Percentiles rank a stretch among this genome's conserved stretches.
Evolutionary conservation across 2,888 invertebrate genomes (phyloP).

Genomic region (Sicus ferrugineus): DNA sequence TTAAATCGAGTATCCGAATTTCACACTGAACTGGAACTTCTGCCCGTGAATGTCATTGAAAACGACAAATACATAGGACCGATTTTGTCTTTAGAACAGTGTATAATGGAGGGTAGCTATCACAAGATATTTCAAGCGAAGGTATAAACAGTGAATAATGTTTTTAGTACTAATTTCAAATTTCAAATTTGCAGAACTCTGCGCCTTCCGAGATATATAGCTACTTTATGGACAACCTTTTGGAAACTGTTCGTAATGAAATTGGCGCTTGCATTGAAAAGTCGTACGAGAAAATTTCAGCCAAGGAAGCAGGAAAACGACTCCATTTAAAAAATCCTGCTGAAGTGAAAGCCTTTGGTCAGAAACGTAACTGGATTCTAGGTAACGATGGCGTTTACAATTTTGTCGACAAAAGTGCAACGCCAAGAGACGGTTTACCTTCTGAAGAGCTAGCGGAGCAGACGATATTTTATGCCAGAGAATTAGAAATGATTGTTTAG

Average conservation of each 20-base stretch:
- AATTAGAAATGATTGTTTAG: constrained; percentile 99
- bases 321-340: constrained; percentile 82
- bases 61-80: constrained; percentile 93
- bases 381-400: constrained; percentile 81
- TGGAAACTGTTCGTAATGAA: constrained; percentile 95
- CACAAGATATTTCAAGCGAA: constrained; percentile 95
- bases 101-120: constrained; percentile 99
- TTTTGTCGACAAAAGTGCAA: constrained; percentile 81
- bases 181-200: constrained; percentile 73
- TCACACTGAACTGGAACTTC: constrained; percentile 94
- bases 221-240: constrained; percentile 94
- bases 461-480: constrained; percentile 95
- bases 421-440: constrained; percentile 80
- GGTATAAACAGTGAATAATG: constrained; percentile 57
- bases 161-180: neutral
- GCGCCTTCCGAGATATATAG: constrained; percentile 96
- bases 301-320: constrained; percentile 87
- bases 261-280: constrained; percentile 97
- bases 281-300: constrained; percentile 89
- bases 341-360: constrained; percentile 81
- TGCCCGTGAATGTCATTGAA: constrained; percentile 90
- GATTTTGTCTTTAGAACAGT: constrained; percentile 95
- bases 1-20: constrained; percentile 98
- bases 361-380: constrained; percentile 85
- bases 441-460: constrained; percentile 91